Percentiles rank a stretch among this genome's conserved stretches.
phyloP scores from a whole-genome alignment of 2,113 vertebrate genomes.

The Pedionomus torquatus region DNA sequence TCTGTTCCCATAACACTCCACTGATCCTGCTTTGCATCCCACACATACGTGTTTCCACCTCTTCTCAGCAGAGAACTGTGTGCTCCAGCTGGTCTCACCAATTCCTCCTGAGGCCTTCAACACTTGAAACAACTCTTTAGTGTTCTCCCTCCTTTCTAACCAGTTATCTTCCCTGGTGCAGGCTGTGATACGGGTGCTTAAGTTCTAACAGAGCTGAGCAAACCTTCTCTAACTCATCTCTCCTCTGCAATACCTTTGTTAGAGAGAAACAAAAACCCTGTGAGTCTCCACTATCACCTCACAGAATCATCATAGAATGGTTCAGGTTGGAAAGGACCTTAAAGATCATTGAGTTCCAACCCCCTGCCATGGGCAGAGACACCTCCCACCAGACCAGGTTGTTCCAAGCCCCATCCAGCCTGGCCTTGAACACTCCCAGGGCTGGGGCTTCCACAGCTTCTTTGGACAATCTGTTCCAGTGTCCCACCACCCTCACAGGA shows the following conservation, averaged over 20 bases:
- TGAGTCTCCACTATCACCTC: fast-evolving
- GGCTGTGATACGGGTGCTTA: neutral
- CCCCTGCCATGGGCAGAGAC: too few relatives aligned
- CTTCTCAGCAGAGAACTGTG: neutral
- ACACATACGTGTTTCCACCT: neutral
- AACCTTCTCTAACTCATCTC: neutral
- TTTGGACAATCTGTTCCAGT: too few relatives aligned
- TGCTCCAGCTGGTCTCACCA: neutral
- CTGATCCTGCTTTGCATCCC: neutral
- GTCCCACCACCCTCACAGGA: too few relatives aligned
- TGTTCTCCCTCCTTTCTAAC: neutral
- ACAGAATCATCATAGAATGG: too few relatives aligned
- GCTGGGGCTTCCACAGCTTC: too few relatives aligned
- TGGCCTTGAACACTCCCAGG: too few relatives aligned
- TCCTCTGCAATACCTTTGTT: neutral
- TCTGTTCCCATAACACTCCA: neutral
- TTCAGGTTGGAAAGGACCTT: too few relatives aligned
- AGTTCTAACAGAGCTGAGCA: neutral
- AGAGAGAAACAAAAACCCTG: neutral
- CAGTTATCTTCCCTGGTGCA: neutral
- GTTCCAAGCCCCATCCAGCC: too few relatives aligned
- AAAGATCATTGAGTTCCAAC: too few relatives aligned
- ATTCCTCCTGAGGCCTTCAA: neutral
- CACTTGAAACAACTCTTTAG: neutral
- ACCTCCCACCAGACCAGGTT: too few relatives aligned